Evolutionary conservation across 2,113 vertebrate species (phyloP).

Genomic region (Oxyura jamaicensis): DNA sequence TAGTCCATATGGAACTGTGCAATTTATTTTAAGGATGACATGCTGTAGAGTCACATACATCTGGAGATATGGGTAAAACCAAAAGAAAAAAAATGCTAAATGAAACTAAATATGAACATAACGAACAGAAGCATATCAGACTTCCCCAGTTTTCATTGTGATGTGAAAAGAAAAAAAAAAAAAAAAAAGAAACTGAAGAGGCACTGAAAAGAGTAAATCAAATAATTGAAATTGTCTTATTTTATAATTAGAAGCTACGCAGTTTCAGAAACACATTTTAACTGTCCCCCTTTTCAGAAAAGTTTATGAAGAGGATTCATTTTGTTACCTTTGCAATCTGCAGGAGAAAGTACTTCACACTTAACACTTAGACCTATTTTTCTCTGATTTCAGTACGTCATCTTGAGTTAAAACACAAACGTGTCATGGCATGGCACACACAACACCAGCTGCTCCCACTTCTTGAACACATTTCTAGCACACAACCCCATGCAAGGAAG

Average conservation of each 20-base stretch:
- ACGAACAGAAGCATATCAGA: background rate
- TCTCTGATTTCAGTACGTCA: background rate
- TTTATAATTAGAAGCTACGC: background rate
- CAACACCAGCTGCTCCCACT: background rate
- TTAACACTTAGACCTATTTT: background rate
- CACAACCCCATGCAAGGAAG: rapidly evolving
- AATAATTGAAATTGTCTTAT: background rate
- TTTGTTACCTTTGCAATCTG: background rate
- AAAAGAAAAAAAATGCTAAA: background rate
- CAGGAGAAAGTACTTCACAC: background rate
- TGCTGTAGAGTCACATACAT: background rate
- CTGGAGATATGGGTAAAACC: background rate
- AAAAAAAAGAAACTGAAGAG: no score
- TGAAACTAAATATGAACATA: background rate
- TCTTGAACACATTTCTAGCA: background rate
- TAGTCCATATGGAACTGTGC: background rate
- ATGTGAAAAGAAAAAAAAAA: background rate
- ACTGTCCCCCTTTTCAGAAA: background rate
- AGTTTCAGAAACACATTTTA: background rate
- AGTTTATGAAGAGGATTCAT: rapidly evolving
- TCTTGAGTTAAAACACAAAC: background rate
- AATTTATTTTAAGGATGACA: background rate
- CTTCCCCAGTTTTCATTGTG: background rate
- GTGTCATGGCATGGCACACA: background rate
- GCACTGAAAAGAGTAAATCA: background rate